These are phyloP conservation scores for Balaeniceps rex DNA, from an alignment of 2,113 vertebrate species.

Conservation along the genomic window DNA sequence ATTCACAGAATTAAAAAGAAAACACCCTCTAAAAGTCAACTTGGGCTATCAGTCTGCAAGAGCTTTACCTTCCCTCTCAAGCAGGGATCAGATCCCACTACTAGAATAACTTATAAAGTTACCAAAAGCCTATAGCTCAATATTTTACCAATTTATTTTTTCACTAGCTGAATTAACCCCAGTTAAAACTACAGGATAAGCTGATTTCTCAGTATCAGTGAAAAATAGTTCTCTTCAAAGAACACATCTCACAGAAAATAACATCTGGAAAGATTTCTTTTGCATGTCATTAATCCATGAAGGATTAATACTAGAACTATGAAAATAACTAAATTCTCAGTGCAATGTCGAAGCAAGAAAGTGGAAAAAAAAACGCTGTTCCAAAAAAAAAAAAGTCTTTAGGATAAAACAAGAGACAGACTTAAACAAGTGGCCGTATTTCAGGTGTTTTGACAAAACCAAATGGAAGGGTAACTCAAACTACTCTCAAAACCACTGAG, in stretches of 20 bases:
- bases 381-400: background rate
- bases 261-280: background rate
- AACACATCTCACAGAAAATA: background rate
- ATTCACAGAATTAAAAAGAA: background rate
- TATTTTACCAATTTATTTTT: background rate
- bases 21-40: background rate
- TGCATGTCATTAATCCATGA: background rate
- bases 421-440: background rate
- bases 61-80: background rate
- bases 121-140: background rate
- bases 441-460: background rate
- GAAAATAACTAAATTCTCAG: background rate
- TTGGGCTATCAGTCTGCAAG: background rate
- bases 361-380: background rate
- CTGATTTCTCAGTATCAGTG: background rate
- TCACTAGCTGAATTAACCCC: background rate
- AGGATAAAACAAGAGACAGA: background rate
- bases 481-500: background rate
- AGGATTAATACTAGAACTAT: background rate
- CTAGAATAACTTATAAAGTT: background rate
- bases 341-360: background rate
- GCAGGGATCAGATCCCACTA: background rate
- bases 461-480: background rate
- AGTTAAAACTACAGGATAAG: background rate
- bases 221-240: background rate